phyloP scores from a whole-genome alignment of 2,113 vertebrate genomes.

The Irena cyanogastra region DNA sequence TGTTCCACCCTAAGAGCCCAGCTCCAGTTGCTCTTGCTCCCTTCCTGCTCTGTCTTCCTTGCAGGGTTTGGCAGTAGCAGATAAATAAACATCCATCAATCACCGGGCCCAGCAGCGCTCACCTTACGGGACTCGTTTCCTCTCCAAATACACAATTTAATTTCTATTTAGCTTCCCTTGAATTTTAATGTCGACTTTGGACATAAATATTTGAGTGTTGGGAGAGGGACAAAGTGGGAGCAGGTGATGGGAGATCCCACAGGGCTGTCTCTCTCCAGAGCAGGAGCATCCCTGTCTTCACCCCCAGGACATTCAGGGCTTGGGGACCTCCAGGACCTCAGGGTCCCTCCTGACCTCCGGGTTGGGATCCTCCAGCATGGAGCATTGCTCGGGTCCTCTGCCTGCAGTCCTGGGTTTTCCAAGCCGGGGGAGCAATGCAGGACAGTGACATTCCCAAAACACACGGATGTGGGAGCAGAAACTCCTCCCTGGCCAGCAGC shows the following conservation, averaged over 20 bases:
- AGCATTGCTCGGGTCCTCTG: rapidly evolving
- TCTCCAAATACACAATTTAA: slow-evolving; percentile 58
- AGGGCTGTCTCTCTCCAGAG: neutral
- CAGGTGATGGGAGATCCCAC: neutral
- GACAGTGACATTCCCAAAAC: neutral
- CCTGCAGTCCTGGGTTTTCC: neutral
- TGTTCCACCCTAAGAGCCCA: neutral
- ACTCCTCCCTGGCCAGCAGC: neutral
- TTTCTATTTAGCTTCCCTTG: slow-evolving; percentile 47
- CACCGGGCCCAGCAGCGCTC: slow-evolving; percentile 2
- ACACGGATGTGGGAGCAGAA: rapidly evolving
- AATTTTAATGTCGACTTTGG: slow-evolving; percentile 43
- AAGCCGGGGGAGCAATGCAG: neutral
- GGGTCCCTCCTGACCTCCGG: neutral
- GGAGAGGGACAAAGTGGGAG: neutral
- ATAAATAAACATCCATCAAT: slow-evolving; percentile 64
- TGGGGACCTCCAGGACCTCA: neutral
- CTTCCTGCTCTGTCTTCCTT: neutral
- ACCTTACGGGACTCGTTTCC: slow-evolving; percentile 58
- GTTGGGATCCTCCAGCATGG: neutral
- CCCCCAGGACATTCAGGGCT: too few species aligned
- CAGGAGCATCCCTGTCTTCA: neutral
- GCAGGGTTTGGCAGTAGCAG: slow-evolving; percentile 44
- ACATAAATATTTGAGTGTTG: slow-evolving; percentile 33
- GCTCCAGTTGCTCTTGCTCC: neutral